Percentiles rank a stretch among this genome's conserved stretches.
These are phyloP conservation scores for Stigmatopora argus DNA, from an alignment of 2,113 vertebrate species.

Conservation along the genomic window DNA sequence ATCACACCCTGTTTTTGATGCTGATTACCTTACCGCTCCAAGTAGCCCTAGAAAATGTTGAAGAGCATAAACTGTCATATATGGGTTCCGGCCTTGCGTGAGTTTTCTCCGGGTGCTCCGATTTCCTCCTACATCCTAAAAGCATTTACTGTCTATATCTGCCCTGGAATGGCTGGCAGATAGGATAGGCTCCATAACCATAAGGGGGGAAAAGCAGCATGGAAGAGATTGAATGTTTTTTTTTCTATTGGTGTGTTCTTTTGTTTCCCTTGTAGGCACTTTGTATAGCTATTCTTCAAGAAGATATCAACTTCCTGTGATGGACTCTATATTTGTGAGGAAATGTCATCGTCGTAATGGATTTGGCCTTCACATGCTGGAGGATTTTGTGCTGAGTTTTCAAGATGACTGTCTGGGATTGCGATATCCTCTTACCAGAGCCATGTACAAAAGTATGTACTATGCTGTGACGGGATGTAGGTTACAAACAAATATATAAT, in stretches of 20 bases:
- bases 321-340: constrained; percentile 84
- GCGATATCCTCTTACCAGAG: constrained; percentile 72
- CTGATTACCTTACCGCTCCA: too few species aligned
- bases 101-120: too few species aligned
- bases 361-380: constrained; percentile 75
- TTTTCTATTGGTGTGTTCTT: background rate
- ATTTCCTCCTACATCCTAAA: too few species aligned
- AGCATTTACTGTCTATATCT: too few species aligned
- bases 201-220: too few species aligned
- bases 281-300: constrained; percentile 43
- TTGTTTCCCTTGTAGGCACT: constrained; percentile 65
- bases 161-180: too few species aligned
- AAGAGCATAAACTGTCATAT: too few species aligned
- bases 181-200: too few species aligned
- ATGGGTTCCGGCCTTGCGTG: too few species aligned
- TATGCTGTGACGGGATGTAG: background rate
- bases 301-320: constrained; percentile 75
- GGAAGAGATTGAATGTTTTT: background rate
- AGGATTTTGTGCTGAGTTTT: constrained; percentile 83
- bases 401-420: constrained; percentile 73
- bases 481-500: background rate
- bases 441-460: constrained; percentile 73
- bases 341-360: constrained; percentile 72
- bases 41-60: too few species aligned
- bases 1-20: too few species aligned